Percentiles rank a stretch among this genome's conserved stretches.
Conservation (phyloP, 2,888 invertebrate genomes). For the Clostera curtula region DNA sequence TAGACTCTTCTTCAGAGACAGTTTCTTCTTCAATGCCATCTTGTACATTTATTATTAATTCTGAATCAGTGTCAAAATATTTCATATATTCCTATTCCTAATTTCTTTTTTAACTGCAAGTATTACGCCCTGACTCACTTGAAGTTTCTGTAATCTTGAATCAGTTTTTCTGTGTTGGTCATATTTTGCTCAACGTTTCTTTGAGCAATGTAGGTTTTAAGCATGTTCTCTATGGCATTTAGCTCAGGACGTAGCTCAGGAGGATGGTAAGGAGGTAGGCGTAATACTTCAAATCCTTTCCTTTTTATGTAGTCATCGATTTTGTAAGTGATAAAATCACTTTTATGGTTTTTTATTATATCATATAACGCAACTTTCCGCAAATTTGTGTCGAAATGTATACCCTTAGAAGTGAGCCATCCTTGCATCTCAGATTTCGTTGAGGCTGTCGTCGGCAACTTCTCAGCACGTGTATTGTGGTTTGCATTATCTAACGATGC, state of each 20-base stretch:
- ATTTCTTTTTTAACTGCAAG: background rate
- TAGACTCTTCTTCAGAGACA: too few relatives aligned
- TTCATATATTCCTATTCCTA: background rate
- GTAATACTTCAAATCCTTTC: background rate
- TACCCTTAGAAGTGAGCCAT: conserved; percentile 7
- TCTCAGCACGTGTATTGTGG: conserved; percentile 5
- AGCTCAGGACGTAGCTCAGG: background rate
- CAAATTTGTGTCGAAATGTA: conserved; percentile 4
- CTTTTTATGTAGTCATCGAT: background rate
- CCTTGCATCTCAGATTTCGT: conserved; percentile 8
- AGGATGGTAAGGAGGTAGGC: background rate
- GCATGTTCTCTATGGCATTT: background rate
- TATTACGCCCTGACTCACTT: background rate
- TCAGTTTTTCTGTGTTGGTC: background rate
- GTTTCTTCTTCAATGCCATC: too few relatives aligned
- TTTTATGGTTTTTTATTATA: background rate
- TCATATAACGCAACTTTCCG: conserved; percentile 2
- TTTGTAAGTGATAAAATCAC: background rate
- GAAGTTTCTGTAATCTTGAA: background rate
- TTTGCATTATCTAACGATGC: too few relatives aligned
- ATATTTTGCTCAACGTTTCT: background rate
- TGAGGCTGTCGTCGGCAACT: conserved; percentile 4
- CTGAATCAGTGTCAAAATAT: too few relatives aligned
- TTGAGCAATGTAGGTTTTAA: background rate
- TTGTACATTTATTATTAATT: too few relatives aligned